Percentiles rank a stretch among this genome's conserved stretches.
Conservation (phyloP, 2,888 invertebrate species). For the Callyntrura guangdongensis region DNA sequence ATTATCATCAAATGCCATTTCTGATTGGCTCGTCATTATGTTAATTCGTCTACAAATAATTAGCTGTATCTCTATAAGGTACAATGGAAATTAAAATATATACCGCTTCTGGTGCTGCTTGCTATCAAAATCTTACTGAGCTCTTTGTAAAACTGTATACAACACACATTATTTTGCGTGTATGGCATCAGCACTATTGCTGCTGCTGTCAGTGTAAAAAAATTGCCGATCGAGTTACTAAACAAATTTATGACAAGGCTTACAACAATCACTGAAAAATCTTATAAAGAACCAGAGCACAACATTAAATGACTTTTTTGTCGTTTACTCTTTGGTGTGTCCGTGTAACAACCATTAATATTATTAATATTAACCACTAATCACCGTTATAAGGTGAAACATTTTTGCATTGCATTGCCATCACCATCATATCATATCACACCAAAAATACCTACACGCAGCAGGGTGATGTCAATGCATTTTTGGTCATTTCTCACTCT, state of each 20-base stretch:
- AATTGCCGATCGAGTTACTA: conserved; percentile 27
- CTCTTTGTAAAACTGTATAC: no score
- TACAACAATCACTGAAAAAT: conserved; percentile 40
- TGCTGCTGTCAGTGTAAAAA: not conserved
- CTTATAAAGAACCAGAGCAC: conserved; percentile 2
- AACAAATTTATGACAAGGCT: conserved; percentile 47
- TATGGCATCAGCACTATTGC: no score
- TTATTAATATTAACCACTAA: conserved; percentile 50
- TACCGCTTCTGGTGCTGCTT: no score
- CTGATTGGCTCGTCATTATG: conserved; percentile 9
- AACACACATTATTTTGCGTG: no score
- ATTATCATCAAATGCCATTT: not conserved
- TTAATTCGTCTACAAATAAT: conserved; percentile 7
- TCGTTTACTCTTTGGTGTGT: conserved; percentile 34
- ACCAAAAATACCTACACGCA: no score
- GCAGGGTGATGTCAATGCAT: no score
- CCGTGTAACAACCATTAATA: conserved; percentile 9
- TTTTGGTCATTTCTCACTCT: not conserved
- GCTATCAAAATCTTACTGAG: no score
- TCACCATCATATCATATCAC: not conserved
- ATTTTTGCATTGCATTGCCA: not conserved
- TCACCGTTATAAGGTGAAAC: conserved; percentile 2
- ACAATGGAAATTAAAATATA: not conserved
- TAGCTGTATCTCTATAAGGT: not conserved
- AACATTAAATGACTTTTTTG: not conserved